These are phyloP conservation scores for Sinosuthora webbiana DNA, from an alignment of 2,113 vertebrate genomes.

Conservation along the genomic window DNA sequence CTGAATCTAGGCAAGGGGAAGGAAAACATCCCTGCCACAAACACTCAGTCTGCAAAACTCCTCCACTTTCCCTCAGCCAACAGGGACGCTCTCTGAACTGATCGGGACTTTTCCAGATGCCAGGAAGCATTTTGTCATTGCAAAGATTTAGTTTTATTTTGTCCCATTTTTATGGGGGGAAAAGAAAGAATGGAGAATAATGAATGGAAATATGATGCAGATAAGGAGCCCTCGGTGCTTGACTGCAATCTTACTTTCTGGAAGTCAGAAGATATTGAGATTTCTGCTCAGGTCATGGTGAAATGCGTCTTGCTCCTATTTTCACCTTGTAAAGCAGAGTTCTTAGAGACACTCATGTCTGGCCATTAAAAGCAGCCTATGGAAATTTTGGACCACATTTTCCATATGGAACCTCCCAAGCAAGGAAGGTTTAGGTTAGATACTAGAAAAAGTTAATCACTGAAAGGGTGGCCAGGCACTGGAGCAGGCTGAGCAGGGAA, in stretches of 20 bases:
- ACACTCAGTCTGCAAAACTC: not conserved
- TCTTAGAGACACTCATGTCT: not conserved
- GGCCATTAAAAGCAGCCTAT: not conserved
- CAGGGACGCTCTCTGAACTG: not conserved
- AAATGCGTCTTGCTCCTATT: not conserved
- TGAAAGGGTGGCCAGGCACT: not conserved
- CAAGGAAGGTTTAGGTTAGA: not conserved
- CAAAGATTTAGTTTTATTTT: not conserved
- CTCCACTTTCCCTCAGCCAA: not conserved
- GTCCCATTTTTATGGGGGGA: fast-evolving
- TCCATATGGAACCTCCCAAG: not conserved
- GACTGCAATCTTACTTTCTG: not conserved
- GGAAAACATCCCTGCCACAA: constrained; percentile 24
- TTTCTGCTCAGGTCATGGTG: not conserved
- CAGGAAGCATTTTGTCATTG: not conserved
- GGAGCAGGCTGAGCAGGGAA: not conserved
- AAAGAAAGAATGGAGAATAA: not conserved
- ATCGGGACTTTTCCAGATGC: not conserved
- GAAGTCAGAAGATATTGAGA: not conserved
- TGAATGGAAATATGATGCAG: not conserved
- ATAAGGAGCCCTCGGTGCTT: not conserved
- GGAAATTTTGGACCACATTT: not conserved
- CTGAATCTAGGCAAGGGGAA: not conserved
- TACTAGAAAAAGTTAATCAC: not conserved
- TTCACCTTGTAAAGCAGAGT: not conserved